These are phyloP conservation scores for Eretmocerus hayati DNA, from an alignment of 2,888 invertebrate genomes.

Conservation along the genomic window DNA sequence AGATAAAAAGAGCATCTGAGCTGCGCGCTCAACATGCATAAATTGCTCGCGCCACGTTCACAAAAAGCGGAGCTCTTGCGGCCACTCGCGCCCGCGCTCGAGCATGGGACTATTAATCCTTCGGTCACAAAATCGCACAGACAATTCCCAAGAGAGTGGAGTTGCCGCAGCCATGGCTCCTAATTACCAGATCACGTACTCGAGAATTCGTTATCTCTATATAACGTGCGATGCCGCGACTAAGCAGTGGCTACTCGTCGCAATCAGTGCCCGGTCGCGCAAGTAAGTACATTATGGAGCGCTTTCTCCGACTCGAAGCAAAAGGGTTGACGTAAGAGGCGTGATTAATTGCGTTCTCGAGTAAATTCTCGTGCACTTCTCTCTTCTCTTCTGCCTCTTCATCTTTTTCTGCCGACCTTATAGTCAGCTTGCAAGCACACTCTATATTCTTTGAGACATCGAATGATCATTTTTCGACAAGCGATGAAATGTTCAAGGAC, in stretches of 20 bases:
- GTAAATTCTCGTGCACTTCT: background rate
- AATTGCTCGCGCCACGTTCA: background rate
- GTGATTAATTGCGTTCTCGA: conserved; percentile 17
- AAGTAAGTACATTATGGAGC: too few species aligned
- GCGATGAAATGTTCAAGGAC: too few species aligned
- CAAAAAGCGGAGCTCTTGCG: too few species aligned
- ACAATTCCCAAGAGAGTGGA: background rate
- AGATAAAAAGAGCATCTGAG: background rate
- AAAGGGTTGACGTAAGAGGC: conserved; percentile 6
- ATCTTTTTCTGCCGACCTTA: background rate
- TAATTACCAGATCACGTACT: conserved; percentile 16
- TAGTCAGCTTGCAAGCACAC: background rate
- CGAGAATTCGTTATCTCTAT: conserved; percentile 10
- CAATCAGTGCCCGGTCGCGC: too few species aligned
- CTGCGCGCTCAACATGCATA: background rate
- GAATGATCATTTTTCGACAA: too few species aligned
- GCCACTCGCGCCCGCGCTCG: background rate
- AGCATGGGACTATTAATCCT: background rate
- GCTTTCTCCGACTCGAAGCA: too few species aligned
- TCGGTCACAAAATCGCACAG: background rate
- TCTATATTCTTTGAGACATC: background rate
- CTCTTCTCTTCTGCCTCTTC: background rate
- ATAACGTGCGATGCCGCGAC: too few species aligned
- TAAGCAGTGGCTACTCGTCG: too few species aligned
- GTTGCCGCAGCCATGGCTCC: background rate